Evolutionary conservation across 2,888 invertebrate species (phyloP).

Genomic region (Rhagium mordax): DNA sequence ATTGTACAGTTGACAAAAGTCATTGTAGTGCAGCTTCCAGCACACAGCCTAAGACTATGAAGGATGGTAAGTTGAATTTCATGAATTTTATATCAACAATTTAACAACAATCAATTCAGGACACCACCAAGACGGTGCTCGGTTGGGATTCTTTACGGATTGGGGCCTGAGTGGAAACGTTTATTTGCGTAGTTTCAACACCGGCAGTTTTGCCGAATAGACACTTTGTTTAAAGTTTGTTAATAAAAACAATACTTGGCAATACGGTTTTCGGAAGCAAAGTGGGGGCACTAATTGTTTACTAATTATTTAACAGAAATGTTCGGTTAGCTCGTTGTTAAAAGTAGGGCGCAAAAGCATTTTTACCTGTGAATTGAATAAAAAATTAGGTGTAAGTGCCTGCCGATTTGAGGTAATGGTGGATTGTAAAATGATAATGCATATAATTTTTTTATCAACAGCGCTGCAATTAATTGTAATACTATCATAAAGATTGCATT

Average conservation of each 20-base stretch:
- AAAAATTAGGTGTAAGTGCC: background rate
- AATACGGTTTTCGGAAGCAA: background rate
- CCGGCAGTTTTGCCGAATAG: background rate
- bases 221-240: background rate
- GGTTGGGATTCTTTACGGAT: background rate
- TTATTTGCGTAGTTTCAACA: background rate
- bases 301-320: no score
- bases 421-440: background rate
- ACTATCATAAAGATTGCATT: background rate
- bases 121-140: background rate
- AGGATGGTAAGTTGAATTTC: slow-evolving; percentile 78
- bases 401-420: background rate
- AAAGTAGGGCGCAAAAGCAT: no score
- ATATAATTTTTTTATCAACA: background rate
- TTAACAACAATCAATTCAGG: background rate
- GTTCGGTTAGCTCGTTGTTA: background rate
- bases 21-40: slow-evolving; percentile 80
- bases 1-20: slow-evolving; percentile 84
- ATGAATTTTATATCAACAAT: slow-evolving; percentile 16
- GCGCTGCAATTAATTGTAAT: background rate
- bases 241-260: background rate
- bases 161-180: no score
- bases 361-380: no score
- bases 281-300: background rate
- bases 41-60: slow-evolving; percentile 81